Percentiles rank a stretch among this genome's conserved stretches.
phyloP scores from a whole-genome alignment of 2,113 vertebrate species.

The Scytalopus superciliaris region DNA sequence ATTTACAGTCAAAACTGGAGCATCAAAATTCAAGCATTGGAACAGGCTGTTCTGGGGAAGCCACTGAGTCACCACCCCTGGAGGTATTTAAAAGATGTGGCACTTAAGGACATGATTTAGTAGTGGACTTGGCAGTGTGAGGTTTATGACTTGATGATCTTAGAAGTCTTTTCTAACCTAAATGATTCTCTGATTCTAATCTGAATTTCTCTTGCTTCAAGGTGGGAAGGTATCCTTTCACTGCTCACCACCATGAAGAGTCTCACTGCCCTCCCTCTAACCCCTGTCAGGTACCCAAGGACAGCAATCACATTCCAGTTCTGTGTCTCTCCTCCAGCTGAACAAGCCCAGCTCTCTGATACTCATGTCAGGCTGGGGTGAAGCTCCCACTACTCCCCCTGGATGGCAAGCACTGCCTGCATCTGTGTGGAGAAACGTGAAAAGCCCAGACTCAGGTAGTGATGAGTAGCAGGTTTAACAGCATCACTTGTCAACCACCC shows the following conservation, averaged over 20 bases:
- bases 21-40: background rate
- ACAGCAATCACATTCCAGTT: background rate
- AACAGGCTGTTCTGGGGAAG: background rate
- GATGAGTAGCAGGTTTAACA: background rate
- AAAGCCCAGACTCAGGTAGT: background rate
- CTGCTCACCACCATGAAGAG: background rate
- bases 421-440: background rate
- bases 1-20: background rate
- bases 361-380: rapidly evolving
- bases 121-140: background rate
- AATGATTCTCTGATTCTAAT: background rate
- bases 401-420: rapidly evolving
- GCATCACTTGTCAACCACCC: background rate
- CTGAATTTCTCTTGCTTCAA: background rate
- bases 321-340: background rate
- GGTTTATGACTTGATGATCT: background rate
- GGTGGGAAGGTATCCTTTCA: background rate
- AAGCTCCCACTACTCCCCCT: background rate
- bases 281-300: background rate
- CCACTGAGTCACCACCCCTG: background rate
- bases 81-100: background rate
- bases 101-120: background rate
- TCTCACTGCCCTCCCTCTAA: background rate
- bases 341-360: background rate
- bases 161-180: background rate